Evolutionary conservation across 37 sponge, comb jelly and placozoan genomes (phyloP), one percentile per base, ranked within the genome.

Genomic region (Cliona cf. orientalis): DNA sequence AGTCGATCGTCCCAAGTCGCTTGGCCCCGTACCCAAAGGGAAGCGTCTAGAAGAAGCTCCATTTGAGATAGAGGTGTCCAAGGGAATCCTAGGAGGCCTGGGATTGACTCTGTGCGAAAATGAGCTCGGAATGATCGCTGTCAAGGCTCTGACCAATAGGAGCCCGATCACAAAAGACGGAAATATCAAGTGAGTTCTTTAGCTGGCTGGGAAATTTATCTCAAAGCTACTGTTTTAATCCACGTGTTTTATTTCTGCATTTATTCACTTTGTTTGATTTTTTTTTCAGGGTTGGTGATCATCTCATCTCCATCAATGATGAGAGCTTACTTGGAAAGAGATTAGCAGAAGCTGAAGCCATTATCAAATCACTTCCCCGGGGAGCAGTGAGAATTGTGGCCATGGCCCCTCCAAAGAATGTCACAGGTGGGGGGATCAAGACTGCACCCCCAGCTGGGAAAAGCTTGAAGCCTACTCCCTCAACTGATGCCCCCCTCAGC

Each of bases 51-150:
- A 83, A 34, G 45, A 42, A n/a, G 78, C 67, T 31, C 91, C 91
- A 37, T 94, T 90, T 84, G 83, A 89, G 60, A 80, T 94, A 57
- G 80, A 83, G 35, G 69, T 90, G 3, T 71, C 4, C 1, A 94
- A 87, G 42, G 88, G 91, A 5, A 57, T 90, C 23, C 55, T 82
- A 56, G 83, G 84, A 5, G n/a, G n/a, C n/a, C 42, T 94, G 19
- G 95, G 95, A 55, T 23, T 86, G 53, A 87, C 64, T 38, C 39
- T 87, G 19, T 62, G 39, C 1, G 31, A 46, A 0, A 74, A 82
- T 46, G 60, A 69, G 5, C 75, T 53, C 38, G 95, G 95, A 23
- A 69, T 62, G 74, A 56, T 94, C 34, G 53, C 58, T 23, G 77
- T 92, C 14, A 87, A 87, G 59, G 32, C 64, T 19, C 42, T 92